Percentiles rank a stretch among this genome's conserved stretches.
phyloP scores from a whole-genome alignment of 2,888 invertebrate genomes.

The Bombylius discolor region DNA sequence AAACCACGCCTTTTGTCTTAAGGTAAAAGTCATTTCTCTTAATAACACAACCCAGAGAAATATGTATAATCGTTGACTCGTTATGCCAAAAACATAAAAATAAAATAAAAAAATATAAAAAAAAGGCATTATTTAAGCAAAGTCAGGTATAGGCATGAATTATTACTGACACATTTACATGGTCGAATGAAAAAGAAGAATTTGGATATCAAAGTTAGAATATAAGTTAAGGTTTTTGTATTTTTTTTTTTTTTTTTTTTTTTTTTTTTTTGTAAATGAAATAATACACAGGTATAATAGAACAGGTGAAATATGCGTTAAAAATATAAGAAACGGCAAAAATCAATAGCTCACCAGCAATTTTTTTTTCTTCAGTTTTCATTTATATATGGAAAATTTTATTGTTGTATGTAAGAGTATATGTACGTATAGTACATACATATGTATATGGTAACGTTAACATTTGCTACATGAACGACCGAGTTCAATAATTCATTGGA shows the following conservation, averaged over 20 bases:
- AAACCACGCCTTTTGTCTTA: conserved; percentile 3
- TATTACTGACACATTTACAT: conserved; percentile 9
- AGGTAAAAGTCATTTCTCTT: background rate
- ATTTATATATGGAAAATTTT: background rate
- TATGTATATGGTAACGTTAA: no score
- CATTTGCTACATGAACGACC: no score
- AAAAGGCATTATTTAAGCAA: conserved; percentile 1
- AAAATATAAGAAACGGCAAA: background rate
- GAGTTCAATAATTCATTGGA: no score
- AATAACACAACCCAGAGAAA: background rate
- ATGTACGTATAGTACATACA: no score
- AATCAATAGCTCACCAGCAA: conserved; percentile 6
- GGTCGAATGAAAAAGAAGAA: conserved; percentile 3
- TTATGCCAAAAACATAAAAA: background rate
- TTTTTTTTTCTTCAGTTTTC: conserved; percentile 1
- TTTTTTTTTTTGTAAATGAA: no score
- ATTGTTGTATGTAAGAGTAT: no score
- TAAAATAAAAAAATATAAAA: background rate
- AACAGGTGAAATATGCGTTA: background rate
- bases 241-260: no score
- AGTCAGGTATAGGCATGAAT: conserved; percentile 9
- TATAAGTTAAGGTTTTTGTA: background rate
- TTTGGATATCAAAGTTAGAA: conserved; percentile 2
- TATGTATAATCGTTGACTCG: background rate
- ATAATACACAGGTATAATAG: background rate